Evolutionary conservation across 2,888 invertebrate species (phyloP).

Genomic region (Autographa pulchrina): DNA sequence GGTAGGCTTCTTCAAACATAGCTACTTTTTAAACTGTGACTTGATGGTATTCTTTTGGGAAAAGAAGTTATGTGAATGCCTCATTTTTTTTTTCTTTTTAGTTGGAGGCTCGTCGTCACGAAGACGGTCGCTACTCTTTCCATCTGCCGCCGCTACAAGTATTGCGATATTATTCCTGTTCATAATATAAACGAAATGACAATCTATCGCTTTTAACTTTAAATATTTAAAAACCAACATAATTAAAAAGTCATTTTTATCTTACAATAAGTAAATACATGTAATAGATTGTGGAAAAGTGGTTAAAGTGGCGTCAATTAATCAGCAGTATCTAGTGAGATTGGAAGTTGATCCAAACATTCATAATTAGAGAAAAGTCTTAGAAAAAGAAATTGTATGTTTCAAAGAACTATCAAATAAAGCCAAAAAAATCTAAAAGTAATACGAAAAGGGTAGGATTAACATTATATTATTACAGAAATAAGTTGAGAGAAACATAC

Average conservation of each 20-base stretch:
- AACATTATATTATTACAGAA: constrained; percentile 15
- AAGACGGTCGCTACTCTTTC: constrained; percentile 76
- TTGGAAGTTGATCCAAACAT: too few species aligned
- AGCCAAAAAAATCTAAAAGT: not conserved
- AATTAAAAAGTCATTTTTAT: too few species aligned
- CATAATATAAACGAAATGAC: constrained; percentile 39
- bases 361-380: too few species aligned
- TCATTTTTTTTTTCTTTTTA: constrained; percentile 61
- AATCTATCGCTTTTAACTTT: constrained; percentile 11
- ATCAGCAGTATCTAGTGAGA: too few species aligned
- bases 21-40: not conserved
- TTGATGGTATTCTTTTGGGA: not conserved
- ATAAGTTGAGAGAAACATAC: constrained; percentile 7
- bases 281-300: too few species aligned
- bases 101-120: constrained; percentile 74
- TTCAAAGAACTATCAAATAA: too few species aligned
- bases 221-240: too few species aligned
- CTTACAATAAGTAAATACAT: too few species aligned
- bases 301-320: too few species aligned
- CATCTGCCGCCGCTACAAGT: constrained; percentile 75
- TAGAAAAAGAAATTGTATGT: too few species aligned
- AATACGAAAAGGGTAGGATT: not conserved
- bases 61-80: not conserved
- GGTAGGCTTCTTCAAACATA: constrained; percentile 64
- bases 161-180: constrained; percentile 64